phyloP scores from a whole-genome alignment of 2,113 vertebrate species.

The Hydrolagus affinis region DNA sequence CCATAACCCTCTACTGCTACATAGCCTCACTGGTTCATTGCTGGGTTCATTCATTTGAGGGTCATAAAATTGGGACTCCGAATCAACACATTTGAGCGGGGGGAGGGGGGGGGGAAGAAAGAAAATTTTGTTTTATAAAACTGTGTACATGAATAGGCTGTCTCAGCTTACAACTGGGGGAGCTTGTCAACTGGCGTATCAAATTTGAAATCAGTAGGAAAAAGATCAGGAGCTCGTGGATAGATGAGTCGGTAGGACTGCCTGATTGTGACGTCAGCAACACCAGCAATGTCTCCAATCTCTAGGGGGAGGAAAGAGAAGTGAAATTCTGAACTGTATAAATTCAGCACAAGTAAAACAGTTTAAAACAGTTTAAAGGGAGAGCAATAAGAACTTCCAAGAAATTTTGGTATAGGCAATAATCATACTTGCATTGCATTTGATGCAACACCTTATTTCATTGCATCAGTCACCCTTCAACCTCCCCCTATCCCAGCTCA shows the following conservation, averaged over 20 bases:
- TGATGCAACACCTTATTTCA: too few species aligned
- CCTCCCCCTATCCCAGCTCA: too few species aligned
- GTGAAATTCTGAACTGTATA: background rate
- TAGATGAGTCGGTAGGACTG: conserved; percentile 96
- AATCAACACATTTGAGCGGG: conserved; percentile 50
- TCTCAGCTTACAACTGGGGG: conserved; percentile 74
- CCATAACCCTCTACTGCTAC: background rate
- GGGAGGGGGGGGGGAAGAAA: conserved; percentile 36
- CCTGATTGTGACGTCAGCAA: conserved; percentile 96
- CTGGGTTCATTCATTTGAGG: conserved; percentile 38
- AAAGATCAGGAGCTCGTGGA: conserved; percentile 90
- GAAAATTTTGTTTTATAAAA: conserved; percentile 40
- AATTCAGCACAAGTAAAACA: too few species aligned
- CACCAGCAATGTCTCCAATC: conserved; percentile 94
- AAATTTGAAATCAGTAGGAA: conserved; percentile 95
- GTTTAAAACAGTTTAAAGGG: too few species aligned
- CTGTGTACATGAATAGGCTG: background rate
- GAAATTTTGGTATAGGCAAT: too few species aligned
- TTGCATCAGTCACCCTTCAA: too few species aligned
- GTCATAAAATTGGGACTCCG: conserved; percentile 49
- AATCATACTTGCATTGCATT: too few species aligned
- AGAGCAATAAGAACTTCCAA: too few species aligned
- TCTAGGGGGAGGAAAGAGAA: conserved; percentile 57
- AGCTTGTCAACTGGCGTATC: conserved; percentile 96
- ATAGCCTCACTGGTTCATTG: conserved; percentile 35